phyloP scores from a whole-genome alignment of 2,888 invertebrate species.

The Sinotaia quadrata region DNA sequence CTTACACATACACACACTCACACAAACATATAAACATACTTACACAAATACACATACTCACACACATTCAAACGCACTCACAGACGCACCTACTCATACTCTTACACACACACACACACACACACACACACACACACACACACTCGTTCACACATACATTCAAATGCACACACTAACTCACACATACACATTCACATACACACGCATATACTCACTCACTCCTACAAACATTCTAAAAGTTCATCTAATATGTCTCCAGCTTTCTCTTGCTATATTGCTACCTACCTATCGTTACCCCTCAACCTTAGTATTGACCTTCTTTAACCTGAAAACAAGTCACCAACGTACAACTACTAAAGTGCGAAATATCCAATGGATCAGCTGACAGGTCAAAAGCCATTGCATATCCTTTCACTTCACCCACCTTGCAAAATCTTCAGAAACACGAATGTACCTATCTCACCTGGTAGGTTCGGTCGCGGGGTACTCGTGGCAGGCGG shows the following conservation, averaged over 20 bases:
- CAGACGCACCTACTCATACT: background rate
- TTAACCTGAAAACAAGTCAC: too few species aligned
- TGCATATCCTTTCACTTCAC: background rate
- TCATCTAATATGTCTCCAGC: too few species aligned
- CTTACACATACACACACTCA: too few species aligned
- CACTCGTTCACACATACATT: background rate
- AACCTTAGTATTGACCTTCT: too few species aligned
- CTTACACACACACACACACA: background rate
- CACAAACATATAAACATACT: too few species aligned
- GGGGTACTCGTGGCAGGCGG: background rate
- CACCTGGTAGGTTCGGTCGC: background rate
- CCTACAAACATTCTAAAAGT: background rate
- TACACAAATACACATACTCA: background rate
- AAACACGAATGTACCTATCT: background rate
- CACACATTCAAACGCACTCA: background rate
- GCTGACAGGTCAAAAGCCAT: too few species aligned
- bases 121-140: constrained; percentile 1
- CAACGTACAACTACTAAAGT: too few species aligned
- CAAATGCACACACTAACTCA: background rate
- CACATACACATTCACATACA: constrained; percentile 10
- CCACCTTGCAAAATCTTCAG: background rate
- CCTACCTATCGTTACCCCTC: too few species aligned
- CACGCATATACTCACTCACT: background rate
- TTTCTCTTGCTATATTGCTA: too few species aligned
- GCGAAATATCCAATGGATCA: too few species aligned